phyloP scores from a whole-genome alignment of 2,113 vertebrate genomes.

The Tinamus guttatus region DNA sequence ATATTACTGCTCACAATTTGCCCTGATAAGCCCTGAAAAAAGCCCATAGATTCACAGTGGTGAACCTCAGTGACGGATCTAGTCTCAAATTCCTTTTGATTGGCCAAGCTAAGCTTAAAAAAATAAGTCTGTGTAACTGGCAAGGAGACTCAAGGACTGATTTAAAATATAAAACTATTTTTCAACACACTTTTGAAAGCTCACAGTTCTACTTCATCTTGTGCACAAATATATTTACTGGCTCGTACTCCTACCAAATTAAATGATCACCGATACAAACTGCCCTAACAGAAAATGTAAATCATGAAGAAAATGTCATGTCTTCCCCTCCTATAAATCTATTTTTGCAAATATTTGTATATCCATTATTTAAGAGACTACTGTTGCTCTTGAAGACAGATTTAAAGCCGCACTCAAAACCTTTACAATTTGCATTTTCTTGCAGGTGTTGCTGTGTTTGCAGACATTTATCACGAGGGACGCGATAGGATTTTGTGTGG shows the following conservation, averaged over 20 bases:
- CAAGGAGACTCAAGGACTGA: not conserved
- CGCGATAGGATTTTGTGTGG: not conserved
- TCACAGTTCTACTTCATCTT: not conserved
- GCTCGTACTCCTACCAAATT: not conserved
- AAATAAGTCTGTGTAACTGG: not conserved
- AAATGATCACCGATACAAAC: not conserved
- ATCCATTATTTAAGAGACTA: not conserved
- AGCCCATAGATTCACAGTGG: not conserved
- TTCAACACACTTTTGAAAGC: not conserved
- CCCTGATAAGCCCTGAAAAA: not conserved
- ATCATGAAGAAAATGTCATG: not conserved
- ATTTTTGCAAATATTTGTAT: not conserved
- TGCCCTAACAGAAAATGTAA: not conserved
- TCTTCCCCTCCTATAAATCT: not conserved
- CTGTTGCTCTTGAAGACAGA: not conserved
- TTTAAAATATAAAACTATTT: not conserved
- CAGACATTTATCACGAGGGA: not conserved
- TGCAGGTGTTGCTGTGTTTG: not conserved
- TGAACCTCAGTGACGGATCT: not conserved
- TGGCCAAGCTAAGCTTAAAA: not conserved
- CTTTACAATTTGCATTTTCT: not conserved
- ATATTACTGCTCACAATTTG: rapidly evolving
- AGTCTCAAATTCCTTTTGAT: not conserved
- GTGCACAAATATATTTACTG: not conserved
- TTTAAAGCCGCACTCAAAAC: not conserved